Evolutionary conservation across 1,140 invertebrate species (phyloP).

Genomic region (Idris sp.): DNA sequence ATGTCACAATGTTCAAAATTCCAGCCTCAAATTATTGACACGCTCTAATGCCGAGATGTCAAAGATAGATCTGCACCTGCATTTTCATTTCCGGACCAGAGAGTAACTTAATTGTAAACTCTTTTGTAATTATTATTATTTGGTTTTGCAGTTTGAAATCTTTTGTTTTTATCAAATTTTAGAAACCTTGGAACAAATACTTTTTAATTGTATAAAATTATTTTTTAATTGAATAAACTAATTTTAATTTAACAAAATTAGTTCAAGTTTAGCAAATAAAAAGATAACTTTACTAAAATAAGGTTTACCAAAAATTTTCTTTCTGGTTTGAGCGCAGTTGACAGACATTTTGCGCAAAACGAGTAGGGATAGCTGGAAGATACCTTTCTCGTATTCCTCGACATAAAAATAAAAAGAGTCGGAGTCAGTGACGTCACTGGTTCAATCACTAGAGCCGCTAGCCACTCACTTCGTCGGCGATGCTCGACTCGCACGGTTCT

Average conservation of each 20-base stretch:
- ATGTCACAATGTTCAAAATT: constrained; percentile 30
- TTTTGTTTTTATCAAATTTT: too few relatives aligned
- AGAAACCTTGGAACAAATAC: too few relatives aligned
- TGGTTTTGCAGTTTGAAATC: too few relatives aligned
- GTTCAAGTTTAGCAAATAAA: too few relatives aligned
- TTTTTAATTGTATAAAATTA: too few relatives aligned
- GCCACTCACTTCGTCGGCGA: constrained; percentile 74
- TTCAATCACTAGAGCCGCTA: constrained; percentile 71
- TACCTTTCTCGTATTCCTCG: constrained; percentile 72
- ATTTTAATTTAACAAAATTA: too few relatives aligned
- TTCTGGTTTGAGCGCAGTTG: constrained; percentile 28
- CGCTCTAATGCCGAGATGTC: constrained; percentile 31
- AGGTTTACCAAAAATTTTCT: constrained; percentile 56
- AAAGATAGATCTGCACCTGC: constrained; percentile 7
- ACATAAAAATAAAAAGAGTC: constrained; percentile 70
- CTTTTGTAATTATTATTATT: too few relatives aligned
- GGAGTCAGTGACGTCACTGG: constrained; percentile 72
- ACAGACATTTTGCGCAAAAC: constrained; percentile 61
- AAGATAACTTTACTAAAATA: too few relatives aligned
- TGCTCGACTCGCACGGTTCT: constrained; percentile 69
- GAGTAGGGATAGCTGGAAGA: constrained; percentile 67
- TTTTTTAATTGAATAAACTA: too few relatives aligned
- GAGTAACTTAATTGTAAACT: too few relatives aligned
- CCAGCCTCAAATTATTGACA: constrained; percentile 19
- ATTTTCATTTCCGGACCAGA: constrained; percentile 9